Evolutionary conservation across 2,797 vertebrate genomes (phyloP).

Genomic region (Luscinia luscinia): DNA sequence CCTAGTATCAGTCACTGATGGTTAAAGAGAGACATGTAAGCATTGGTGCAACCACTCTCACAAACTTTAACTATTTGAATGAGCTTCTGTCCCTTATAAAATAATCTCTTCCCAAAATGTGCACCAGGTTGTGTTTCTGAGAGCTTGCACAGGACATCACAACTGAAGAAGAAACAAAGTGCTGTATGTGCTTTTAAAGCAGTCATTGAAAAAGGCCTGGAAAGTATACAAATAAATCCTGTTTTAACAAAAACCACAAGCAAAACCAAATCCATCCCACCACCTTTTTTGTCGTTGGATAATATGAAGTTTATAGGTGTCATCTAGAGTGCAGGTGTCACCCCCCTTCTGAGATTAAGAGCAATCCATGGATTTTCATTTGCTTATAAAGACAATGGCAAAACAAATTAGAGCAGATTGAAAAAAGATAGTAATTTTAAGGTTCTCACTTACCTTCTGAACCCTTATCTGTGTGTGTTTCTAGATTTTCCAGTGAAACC

Average conservation of each 20-base stretch:
- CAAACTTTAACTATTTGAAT: neutral
- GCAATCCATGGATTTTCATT: neutral
- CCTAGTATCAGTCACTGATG: neutral
- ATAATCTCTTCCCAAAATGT: neutral
- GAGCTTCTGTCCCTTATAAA: neutral
- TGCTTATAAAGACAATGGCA: neutral
- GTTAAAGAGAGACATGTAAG: neutral
- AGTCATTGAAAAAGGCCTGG: neutral
- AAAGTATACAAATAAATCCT: neutral
- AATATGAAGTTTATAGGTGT: neutral
- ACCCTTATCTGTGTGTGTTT: neutral
- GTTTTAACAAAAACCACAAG: neutral
- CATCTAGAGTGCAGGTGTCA: neutral
- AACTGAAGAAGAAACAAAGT: neutral
- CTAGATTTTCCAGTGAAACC: neutral
- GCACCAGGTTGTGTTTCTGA: neutral
- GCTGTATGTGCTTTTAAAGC: neutral
- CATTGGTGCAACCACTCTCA: neutral
- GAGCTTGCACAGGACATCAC: neutral
- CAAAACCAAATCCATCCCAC: too few species aligned
- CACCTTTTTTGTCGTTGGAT: neutral
- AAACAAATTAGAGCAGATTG: neutral
- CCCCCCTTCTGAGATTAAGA: neutral
- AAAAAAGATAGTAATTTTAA: neutral
- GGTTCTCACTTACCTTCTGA: constrained; percentile 4